A percentile compares a stretch with the other conserved stretches of the same genome.
These are phyloP conservation scores for Gymnobelideus leadbeateri DNA, from an alignment of 2,113 vertebrate genomes.

Conservation along the genomic window DNA sequence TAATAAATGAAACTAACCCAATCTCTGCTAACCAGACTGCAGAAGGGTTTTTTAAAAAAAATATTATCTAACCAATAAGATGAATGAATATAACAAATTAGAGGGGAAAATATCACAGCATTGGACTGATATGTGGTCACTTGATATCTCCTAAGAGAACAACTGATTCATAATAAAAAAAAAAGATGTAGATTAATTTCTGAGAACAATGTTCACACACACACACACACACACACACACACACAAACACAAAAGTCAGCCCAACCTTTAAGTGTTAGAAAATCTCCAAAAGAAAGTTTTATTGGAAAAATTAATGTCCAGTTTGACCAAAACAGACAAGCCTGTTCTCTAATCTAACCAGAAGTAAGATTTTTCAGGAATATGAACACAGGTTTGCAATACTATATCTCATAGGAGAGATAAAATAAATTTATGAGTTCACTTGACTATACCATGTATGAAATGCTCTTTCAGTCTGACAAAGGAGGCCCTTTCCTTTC, in stretches of 20 bases:
- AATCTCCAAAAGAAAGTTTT: constrained; percentile 35
- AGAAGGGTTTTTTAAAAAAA: constrained; percentile 23
- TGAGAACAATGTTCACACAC: constrained; percentile 27
- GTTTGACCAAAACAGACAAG: constrained; percentile 44
- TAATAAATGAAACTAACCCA: constrained; percentile 68
- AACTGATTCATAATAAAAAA: constrained; percentile 18
- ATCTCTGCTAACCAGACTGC: constrained; percentile 23
- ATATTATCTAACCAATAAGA: constrained; percentile 53
- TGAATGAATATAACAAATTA: constrained; percentile 31
- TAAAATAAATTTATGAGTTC: constrained; percentile 24
- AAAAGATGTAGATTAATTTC: constrained; percentile 47
- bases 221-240: constrained; percentile 11
- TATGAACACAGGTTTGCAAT: constrained; percentile 2
- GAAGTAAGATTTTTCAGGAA: constrained; percentile 5
- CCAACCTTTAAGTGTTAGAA: not conserved
- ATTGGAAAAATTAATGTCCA: constrained; percentile 4
- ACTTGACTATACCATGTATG: not conserved
- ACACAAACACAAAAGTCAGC: not conserved
- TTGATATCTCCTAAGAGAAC: constrained; percentile 43
- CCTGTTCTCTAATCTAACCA: constrained; percentile 29
- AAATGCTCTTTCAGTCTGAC: constrained; percentile 8
- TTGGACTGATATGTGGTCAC: constrained; percentile 55
- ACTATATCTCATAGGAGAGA: constrained; percentile 21
- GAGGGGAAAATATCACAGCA: constrained; percentile 42
- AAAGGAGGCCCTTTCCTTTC: not conserved